These are phyloP conservation scores for Epinephelus cyanopodus DNA, from an alignment of 2,113 vertebrate species.

Conservation along the genomic window DNA sequence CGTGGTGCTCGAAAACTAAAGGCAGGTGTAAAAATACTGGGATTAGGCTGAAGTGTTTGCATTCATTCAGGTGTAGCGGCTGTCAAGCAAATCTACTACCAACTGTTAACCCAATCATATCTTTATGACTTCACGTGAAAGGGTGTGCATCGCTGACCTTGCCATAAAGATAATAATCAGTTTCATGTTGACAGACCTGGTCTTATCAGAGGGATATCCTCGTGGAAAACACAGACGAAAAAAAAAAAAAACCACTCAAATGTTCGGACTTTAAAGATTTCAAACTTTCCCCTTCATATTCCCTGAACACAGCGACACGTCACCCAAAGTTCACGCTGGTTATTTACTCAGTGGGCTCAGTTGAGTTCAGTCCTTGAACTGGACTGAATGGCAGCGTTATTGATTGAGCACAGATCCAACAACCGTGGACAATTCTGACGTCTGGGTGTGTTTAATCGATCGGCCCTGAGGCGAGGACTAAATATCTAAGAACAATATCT, in stretches of 20 bases:
- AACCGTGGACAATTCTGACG: background rate
- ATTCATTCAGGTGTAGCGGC: background rate
- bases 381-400: conserved; percentile 36
- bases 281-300: background rate
- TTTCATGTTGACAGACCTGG: background rate
- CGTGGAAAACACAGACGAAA: background rate
- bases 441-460: conserved; percentile 23
- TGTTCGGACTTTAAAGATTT: background rate
- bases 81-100: background rate
- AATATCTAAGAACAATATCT: background rate
- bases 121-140: conserved; percentile 34
- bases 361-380: conserved; percentile 68
- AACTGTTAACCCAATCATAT: background rate
- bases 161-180: conserved; percentile 4
- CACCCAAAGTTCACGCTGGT: conserved; percentile 6
- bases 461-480: background rate
- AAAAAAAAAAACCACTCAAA: too few species aligned
- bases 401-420: conserved; percentile 34
- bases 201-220: conserved; percentile 10
- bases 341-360: conserved; percentile 62
- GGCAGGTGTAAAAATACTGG: too few species aligned
- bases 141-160: background rate
- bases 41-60: background rate
- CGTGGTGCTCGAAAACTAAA: too few species aligned
- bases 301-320: conserved; percentile 10